These are phyloP conservation scores for Chiroxiphia lanceolata DNA, from an alignment of 2,797 vertebrate species.

Conservation along the genomic window DNA sequence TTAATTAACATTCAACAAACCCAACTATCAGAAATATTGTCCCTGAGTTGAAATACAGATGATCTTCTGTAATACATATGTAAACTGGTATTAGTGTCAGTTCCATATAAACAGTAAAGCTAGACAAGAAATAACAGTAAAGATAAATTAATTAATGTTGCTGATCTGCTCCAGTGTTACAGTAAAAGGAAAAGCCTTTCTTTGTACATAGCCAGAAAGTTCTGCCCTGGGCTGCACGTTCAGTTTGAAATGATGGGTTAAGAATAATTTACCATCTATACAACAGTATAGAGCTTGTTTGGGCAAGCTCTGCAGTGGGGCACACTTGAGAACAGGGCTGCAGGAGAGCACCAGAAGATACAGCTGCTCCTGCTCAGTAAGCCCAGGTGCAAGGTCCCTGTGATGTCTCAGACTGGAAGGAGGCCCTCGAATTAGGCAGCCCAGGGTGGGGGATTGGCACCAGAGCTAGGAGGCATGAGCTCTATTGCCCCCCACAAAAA, in stretches of 20 bases:
- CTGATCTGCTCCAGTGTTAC: neutral
- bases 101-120: neutral
- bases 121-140: neutral
- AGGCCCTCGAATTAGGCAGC: neutral
- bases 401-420: fast-evolving
- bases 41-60: neutral
- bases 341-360: neutral
- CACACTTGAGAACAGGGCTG: neutral
- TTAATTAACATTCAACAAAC: neutral
- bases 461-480: neutral
- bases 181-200: neutral
- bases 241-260: neutral
- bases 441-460: fast-evolving
- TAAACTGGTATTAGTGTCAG: constrained; percentile 7
- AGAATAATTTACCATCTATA: neutral
- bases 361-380: neutral
- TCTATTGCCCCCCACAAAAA: neutral
- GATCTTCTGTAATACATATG: neutral
- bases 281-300: neutral
- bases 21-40: neutral
- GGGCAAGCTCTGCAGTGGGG: neutral
- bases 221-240: neutral
- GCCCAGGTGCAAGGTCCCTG: neutral
- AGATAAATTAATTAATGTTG: constrained; percentile 1
- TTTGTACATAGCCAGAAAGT: neutral